Base-by-base conservation (phyloP, 2,113 vertebrate species). In the Recurvirostra avosetta region DNA sequence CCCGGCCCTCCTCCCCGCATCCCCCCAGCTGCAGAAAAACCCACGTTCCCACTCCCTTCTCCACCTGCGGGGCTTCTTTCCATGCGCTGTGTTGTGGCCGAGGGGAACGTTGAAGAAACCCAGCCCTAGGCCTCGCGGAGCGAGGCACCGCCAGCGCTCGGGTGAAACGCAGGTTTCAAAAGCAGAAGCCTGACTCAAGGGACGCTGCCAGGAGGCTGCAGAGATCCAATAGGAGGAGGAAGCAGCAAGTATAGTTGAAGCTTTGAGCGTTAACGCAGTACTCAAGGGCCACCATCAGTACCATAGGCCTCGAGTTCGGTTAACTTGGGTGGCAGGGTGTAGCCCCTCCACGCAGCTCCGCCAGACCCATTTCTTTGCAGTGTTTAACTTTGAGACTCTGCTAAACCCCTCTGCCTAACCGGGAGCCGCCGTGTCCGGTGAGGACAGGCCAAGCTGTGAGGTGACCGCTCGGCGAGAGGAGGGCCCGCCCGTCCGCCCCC, bases 311-410 rank as follows among this genome's bases (percentile, higher is more conserved):
- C 22, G 2, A 1, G 36, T 1, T 13, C 4, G 1, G 7, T 5
- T 13, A 2, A 1, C 50, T 9, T 7, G 1, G 3, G 25, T 2
- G 38, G 7, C 53, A 7, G 36, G 1, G 41, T 3, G 4, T 4
- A 11, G 19, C 56, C 34, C 11, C 62, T 3, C 62, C 40, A 0
- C 26, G 15, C 26, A 20, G 81, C 86, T 34, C 36, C 66, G 0
- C 36, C 8, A 0, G 67, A 34, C 68, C 41, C 73, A 4, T 1
- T 8, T 16, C 22, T 6, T 7, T 2, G 6, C 25, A 3, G 70
- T 0, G 40, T 9, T 18, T 25, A 19, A 21, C 80, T 38, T 3
- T 5, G 7, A 16, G 12, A 2, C n/a, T 7, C 52, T 17, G 74
- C 55, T 1, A 6, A 22, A 3, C 8, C 32, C 25, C n/a, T 10